A percentile compares a stretch with the other conserved stretches of the same genome.
Evolutionary conservation across 1,140 invertebrate species (phyloP).

Genomic region (Drosophila ercepeae): DNA sequence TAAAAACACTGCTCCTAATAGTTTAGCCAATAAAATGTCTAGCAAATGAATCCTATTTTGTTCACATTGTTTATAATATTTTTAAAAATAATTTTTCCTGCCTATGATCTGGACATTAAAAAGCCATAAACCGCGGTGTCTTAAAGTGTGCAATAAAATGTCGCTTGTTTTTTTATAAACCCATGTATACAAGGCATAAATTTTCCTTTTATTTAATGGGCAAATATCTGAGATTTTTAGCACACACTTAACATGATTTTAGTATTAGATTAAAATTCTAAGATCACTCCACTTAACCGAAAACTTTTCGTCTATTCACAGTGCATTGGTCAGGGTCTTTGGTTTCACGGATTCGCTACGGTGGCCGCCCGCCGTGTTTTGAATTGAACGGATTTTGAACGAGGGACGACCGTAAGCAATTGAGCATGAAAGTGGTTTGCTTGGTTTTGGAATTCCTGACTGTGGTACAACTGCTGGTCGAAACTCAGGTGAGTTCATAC

Average conservation of each 20-base stretch:
- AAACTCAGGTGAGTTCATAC: constrained; percentile 62
- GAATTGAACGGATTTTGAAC: constrained; percentile 29
- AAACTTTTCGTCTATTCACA: constrained; percentile 30
- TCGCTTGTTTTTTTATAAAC: background rate
- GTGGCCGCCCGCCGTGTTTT: constrained; percentile 8
- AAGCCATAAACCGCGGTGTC: background rate
- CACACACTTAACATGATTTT: background rate
- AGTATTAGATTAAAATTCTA: background rate
- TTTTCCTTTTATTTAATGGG: background rate
- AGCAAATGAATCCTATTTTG: background rate
- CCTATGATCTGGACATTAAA: background rate
- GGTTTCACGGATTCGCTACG: constrained; percentile 37
- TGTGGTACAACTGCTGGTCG: constrained; percentile 60
- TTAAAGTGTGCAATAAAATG: constrained; percentile 5
- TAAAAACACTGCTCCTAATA: background rate
- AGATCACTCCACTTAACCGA: constrained; percentile 7
- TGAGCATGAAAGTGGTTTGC: constrained; percentile 58
- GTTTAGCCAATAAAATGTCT: background rate
- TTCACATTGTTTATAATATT: background rate
- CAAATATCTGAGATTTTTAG: constrained; percentile 2
- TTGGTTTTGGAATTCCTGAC: constrained; percentile 52
- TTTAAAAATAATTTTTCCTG: background rate
- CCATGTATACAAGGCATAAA: background rate
- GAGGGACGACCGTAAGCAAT: constrained; percentile 4
- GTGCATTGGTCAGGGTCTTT: constrained; percentile 33